Conservation (phyloP, 2,888 invertebrate genomes). For the Polyploca ridens region DNA sequence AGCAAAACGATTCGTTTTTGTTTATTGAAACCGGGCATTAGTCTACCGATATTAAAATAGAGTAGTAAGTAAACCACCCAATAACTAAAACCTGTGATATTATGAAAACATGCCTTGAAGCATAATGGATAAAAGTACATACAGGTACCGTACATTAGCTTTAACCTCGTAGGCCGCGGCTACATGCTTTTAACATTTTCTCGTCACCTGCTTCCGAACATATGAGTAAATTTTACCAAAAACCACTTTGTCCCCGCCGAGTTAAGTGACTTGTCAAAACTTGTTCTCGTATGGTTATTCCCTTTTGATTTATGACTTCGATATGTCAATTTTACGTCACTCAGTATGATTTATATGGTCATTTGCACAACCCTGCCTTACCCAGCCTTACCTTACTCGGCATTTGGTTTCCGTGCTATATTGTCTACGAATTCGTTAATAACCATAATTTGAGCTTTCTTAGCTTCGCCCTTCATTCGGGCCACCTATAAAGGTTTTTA, state of each 20-base stretch:
- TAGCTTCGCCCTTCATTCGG: too few relatives aligned
- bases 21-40: too few relatives aligned
- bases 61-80: too few relatives aligned
- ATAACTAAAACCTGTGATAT: not conserved
- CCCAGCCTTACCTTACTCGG: constrained; percentile 23
- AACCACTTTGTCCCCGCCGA: constrained; percentile 63
- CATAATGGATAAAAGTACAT: not conserved
- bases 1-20: too few relatives aligned
- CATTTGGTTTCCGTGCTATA: constrained; percentile 21
- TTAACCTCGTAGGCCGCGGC: not conserved
- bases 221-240: constrained; percentile 53
- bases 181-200: constrained; percentile 7
- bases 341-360: constrained; percentile 78
- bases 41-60: too few relatives aligned
- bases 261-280: constrained; percentile 80
- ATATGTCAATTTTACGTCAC: constrained; percentile 80
- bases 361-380: constrained; percentile 56
- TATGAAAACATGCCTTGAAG: not conserved
- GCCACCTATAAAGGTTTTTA: too few relatives aligned
- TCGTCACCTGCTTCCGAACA: constrained; percentile 18
- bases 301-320: constrained; percentile 79
- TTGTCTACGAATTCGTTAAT: not conserved
- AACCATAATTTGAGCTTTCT: too few relatives aligned
- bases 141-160: not conserved
- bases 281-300: constrained; percentile 72